Evolutionary conservation across 2,797 vertebrate species (phyloP), one percentile per base, ranked within the genome.

Genomic region (Dallia pectoralis): DNA sequence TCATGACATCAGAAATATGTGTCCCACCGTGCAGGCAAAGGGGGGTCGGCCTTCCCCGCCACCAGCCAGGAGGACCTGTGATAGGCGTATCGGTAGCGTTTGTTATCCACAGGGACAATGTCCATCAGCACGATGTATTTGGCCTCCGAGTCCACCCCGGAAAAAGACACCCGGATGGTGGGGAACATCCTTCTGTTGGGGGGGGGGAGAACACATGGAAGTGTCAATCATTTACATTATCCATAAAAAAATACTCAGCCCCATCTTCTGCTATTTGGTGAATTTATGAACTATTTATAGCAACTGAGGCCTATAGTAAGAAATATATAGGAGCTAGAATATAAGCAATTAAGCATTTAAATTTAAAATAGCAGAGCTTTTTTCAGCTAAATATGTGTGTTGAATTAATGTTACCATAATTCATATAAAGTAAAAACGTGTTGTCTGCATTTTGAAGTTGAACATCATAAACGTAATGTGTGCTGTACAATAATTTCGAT

Each of bases 101-200:
- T 99, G 89, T 99, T 99, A 89, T 99, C 97, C 87, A 99, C 97
- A 0, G 97, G 96, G 72, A 99, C 97, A 30, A 99, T 97, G 90
- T 99, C 97, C 97, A 99, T 99, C 81, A 99, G 83, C 25, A 99
- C 97, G 51, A 99, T 99, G 82, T 99, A 99, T 81, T 97, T 98
- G 51, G 96, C 97, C 84, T 99, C 97, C 19, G 96, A 93, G 82
- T 99, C 97, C 86, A 98, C 95, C 0, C 96, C 97, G 0, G 97
- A 98, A 89, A 99, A 98, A 0, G 97, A 99, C 80, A 99, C 97
- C 1, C 97, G 94, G 87, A 99, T 99, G 0, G 97, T 99, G 51
- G 97, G 97, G 81, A 99, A 99, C 97, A 99, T 99, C 90, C 97
- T 95, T 93, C 97, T 99, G 79, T 82, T 73, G 59, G 44, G 27